These are phyloP conservation scores for Regulus satrapa DNA, from an alignment of 2,113 vertebrate genomes.

Conservation along the genomic window DNA sequence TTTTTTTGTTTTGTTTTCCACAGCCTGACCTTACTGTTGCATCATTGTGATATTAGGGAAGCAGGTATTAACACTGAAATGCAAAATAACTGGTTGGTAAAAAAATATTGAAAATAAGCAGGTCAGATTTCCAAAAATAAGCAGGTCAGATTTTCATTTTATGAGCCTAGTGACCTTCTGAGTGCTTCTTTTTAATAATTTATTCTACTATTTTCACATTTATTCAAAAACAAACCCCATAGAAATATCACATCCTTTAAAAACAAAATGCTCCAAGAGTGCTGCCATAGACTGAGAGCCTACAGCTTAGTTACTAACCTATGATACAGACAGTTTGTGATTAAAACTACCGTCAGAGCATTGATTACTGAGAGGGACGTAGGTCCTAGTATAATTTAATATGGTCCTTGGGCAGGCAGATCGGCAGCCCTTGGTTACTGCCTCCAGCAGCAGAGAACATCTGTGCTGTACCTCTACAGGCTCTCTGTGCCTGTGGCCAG, in stretches of 20 bases:
- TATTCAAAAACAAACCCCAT: neutral
- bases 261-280: neutral
- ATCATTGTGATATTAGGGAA: neutral
- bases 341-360: neutral
- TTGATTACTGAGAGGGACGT: neutral
- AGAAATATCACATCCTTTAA: neutral
- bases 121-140: neutral
- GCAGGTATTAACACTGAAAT: neutral
- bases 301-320: neutral
- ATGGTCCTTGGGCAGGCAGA: neutral
- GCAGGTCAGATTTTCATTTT: neutral
- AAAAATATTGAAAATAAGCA: neutral
- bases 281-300: neutral
- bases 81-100: neutral
- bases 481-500: neutral
- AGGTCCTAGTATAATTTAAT: neutral
- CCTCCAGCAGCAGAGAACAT: neutral
- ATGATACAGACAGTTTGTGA: neutral
- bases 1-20: neutral
- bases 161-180: neutral
- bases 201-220: neutral
- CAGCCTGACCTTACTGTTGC: neutral
- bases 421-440: neutral
- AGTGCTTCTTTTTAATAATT: neutral
- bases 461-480: neutral